These are phyloP conservation scores for Phenganax stokvisi DNA, from an alignment of 92 coral and sea anemone genomes.

Conservation along the genomic window DNA sequence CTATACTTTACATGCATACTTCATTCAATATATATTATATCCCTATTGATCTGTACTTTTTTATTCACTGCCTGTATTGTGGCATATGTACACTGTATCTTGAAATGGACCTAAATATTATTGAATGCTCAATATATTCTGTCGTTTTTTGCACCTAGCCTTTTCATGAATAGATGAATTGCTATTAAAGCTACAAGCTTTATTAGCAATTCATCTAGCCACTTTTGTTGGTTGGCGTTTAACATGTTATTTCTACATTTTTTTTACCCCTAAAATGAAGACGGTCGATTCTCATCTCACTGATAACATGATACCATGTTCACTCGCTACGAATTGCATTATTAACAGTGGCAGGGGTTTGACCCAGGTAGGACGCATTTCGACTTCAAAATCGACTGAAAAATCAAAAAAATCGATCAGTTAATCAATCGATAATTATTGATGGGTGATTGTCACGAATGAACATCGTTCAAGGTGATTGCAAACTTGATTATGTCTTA, in stretches of 20 bases:
- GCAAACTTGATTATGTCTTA: constrained; percentile 2
- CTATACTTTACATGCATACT: too few relatives aligned
- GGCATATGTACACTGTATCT: too few relatives aligned
- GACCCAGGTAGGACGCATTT: background rate
- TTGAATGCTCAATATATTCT: too few relatives aligned
- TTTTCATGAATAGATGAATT: too few relatives aligned
- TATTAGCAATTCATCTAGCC: background rate
- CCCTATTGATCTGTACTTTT: too few relatives aligned
- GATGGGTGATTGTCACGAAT: constrained; percentile 32
- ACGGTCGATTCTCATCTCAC: constrained; percentile 32
- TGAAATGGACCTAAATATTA: too few relatives aligned
- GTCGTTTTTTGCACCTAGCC: too few relatives aligned
- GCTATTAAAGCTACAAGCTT: background rate
- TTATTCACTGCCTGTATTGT: too few relatives aligned
- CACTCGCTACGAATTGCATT: background rate
- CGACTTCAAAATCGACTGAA: background rate
- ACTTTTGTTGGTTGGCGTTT: background rate
- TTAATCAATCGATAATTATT: background rate
- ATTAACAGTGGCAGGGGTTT: constrained; percentile 1
- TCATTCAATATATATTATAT: too few relatives aligned
- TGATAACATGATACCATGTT: constrained; percentile 37
- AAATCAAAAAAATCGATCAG: background rate
- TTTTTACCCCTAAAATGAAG: background rate
- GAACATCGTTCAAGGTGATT: constrained; percentile 30
- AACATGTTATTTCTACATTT: background rate